A percentile compares a stretch with the other conserved stretches of the same genome.
phyloP scores from a whole-genome alignment of 2,888 invertebrate genomes.

The Drosophila meridiana region DNA sequence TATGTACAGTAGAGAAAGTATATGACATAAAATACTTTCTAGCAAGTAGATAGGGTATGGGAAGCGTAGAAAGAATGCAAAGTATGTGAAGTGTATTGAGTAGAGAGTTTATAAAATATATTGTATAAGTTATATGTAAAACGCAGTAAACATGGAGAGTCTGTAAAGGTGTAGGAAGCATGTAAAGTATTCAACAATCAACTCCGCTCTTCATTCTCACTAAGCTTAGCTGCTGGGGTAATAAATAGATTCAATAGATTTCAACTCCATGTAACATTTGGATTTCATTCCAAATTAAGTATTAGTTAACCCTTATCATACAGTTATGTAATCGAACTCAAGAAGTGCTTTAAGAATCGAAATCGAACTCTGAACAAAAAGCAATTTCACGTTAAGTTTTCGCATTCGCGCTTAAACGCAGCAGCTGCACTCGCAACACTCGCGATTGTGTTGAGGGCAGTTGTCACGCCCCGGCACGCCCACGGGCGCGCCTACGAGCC shows the following conservation, averaged over 20 bases:
- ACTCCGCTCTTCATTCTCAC: not conserved
- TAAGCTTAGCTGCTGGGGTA: not conserved
- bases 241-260: not conserved
- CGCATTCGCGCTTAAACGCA: not conserved
- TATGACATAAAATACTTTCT: not conserved
- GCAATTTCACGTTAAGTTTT: not conserved
- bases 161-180: not conserved
- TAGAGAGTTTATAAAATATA: not conserved
- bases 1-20: not conserved
- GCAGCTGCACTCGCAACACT: slow-evolving; percentile 8
- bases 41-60: not conserved
- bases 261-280: not conserved
- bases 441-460: not conserved
- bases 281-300: not conserved
- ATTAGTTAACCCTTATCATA: not conserved
- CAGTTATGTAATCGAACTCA: not conserved
- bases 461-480: slow-evolving; percentile 14
- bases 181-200: not conserved
- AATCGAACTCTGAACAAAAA: not conserved
- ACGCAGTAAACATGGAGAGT: not conserved
- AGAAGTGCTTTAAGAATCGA: not conserved
- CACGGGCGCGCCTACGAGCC: slow-evolving; percentile 1
- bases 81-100: not conserved
- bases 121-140: not conserved
- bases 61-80: not conserved